phyloP scores from a whole-genome alignment of 2,113 vertebrate species.

The Hyaena hyaena region DNA sequence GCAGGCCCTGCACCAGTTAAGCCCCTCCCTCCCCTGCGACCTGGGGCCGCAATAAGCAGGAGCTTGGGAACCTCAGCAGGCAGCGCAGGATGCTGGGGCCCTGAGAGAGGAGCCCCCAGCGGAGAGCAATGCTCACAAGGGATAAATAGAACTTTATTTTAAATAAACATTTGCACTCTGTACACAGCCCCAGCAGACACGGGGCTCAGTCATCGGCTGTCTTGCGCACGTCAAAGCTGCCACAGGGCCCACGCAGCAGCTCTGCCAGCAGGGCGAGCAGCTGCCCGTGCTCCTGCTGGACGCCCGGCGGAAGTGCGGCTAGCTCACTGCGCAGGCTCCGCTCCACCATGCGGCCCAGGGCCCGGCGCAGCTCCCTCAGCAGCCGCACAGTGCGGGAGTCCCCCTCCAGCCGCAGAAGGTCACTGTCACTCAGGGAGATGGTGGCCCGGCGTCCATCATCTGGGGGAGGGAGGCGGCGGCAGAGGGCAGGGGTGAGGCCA shows the following conservation, averaged over 20 bases:
- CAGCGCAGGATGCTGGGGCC: background rate
- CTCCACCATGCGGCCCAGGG: conserved; percentile 94
- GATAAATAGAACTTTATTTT: conserved; percentile 93
- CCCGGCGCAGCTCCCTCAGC: conserved; percentile 92
- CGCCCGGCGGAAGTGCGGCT: conserved; percentile 71
- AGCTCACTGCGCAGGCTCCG: conserved; percentile 90
- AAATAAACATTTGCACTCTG: conserved; percentile 91
- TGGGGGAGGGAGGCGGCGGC: conserved; percentile 67
- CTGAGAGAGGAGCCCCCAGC: background rate
- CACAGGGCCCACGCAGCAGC: conserved; percentile 90
- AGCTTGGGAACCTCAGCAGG: background rate
- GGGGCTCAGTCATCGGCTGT: conserved; percentile 73
- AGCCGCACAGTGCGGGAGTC: conserved; percentile 90
- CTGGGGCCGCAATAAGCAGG: conserved; percentile 80
- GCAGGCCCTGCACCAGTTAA: no score
- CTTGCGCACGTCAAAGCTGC: conserved; percentile 85
- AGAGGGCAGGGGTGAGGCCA: background rate
- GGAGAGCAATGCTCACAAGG: conserved; percentile 85
- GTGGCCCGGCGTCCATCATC: conserved; percentile 90
- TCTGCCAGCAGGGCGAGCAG: conserved; percentile 93
- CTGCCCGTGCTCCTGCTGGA: conserved; percentile 90
- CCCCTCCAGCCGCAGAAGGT: conserved; percentile 92
- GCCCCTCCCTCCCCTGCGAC: conserved; percentile 85
- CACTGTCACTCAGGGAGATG: conserved; percentile 89
- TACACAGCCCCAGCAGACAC: conserved; percentile 85